Percentiles rank a stretch among this genome's conserved stretches.
Evolutionary conservation across 1,140 invertebrate species (phyloP).

Genomic region (Marisa cornuarietis): DNA sequence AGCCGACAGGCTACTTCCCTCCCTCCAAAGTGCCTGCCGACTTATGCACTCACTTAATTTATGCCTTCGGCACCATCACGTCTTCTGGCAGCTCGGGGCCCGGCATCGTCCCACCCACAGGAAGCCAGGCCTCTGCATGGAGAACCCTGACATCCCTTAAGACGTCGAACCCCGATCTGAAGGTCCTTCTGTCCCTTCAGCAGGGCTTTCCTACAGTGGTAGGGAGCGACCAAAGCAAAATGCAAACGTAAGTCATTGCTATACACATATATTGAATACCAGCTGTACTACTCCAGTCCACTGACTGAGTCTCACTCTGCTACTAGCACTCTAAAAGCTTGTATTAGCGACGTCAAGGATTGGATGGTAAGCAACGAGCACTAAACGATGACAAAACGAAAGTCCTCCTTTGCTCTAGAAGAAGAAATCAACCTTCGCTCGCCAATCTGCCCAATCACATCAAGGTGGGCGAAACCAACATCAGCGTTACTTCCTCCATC

Average conservation of each 20-base stretch:
- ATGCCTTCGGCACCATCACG: conserved; percentile 26
- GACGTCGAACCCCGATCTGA: conserved; percentile 15
- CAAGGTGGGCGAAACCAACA: too few species aligned
- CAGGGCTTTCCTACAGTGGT: conserved; percentile 22
- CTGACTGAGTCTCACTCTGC: too few species aligned
- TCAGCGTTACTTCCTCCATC: too few species aligned
- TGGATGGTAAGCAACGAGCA: too few species aligned
- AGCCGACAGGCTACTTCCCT: conserved; percentile 11
- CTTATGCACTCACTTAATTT: conserved; percentile 26
- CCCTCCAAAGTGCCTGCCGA: conserved; percentile 4
- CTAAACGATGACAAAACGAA: too few species aligned
- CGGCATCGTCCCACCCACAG: conserved; percentile 1
- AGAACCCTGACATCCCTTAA: conserved; percentile 1
- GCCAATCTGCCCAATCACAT: too few species aligned
- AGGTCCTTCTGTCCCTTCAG: conserved; percentile 28
- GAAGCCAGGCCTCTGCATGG: conserved; percentile 2
- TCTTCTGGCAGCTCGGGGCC: background rate
- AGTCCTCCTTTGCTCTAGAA: too few species aligned
- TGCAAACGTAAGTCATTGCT: conserved; percentile 21
- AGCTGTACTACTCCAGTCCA: too few species aligned
- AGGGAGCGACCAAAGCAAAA: background rate
- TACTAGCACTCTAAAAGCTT: too few species aligned
- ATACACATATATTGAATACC: too few species aligned
- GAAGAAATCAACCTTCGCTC: too few species aligned
- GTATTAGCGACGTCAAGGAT: too few species aligned